These are phyloP conservation scores for Benthosema pterotum DNA, from an alignment of 2,797 vertebrate genomes.

Conservation along the genomic window DNA sequence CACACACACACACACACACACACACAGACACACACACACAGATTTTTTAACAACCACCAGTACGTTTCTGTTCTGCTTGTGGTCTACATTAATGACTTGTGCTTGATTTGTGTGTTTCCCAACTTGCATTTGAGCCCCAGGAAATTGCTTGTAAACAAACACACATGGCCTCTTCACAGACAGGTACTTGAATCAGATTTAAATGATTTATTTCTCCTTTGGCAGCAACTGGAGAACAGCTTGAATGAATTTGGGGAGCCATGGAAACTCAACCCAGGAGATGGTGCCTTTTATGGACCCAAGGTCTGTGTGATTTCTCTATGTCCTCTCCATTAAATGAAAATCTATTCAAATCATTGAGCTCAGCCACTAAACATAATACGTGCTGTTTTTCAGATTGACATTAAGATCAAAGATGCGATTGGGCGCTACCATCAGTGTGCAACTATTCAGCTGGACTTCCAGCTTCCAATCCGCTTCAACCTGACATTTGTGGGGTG, in stretches of 20 bases:
- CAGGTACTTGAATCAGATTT: slow-evolving; percentile 8
- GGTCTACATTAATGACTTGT: neutral
- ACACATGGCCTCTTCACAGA: neutral
- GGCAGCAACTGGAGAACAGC: slow-evolving; percentile 92
- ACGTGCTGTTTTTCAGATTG: slow-evolving; percentile 81
- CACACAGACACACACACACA: too few relatives aligned
- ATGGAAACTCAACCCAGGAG: slow-evolving; percentile 92
- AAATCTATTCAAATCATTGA: neutral
- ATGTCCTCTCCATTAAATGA: neutral
- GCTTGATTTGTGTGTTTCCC: neutral
- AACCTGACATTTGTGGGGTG: slow-evolving; percentile 93
- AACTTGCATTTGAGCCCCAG: neutral
- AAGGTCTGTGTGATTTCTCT: slow-evolving; percentile 79
- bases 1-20: too few relatives aligned
- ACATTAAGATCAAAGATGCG: slow-evolving; percentile 94
- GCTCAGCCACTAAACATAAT: too few relatives aligned
- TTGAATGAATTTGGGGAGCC: slow-evolving; percentile 90
- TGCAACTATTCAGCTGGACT: slow-evolving; percentile 96
- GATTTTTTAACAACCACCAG: too few relatives aligned
- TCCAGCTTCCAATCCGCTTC: slow-evolving; percentile 93
- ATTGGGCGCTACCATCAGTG: slow-evolving; percentile 95
- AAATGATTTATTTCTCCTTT: slow-evolving; percentile 7
- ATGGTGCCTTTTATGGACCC: slow-evolving; percentile 96
- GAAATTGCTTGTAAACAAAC: neutral
- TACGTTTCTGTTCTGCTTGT: too few relatives aligned